Conservation (phyloP, 2,797 vertebrate species). For the Scarus forsteni region DNA sequence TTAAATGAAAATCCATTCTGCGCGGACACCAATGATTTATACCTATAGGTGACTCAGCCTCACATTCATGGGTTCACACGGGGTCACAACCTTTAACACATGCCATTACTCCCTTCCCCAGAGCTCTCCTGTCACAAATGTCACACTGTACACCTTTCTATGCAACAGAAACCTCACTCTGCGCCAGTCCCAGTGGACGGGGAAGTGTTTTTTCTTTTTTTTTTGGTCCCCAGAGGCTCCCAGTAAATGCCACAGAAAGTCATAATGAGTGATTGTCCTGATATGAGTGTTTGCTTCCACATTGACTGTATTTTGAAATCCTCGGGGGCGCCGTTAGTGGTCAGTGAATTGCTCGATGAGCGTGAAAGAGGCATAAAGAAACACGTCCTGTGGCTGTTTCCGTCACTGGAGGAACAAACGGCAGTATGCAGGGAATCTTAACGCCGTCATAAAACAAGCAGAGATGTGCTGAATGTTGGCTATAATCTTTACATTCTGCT, state of each 20-base stretch:
- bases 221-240: constrained; percentile 23
- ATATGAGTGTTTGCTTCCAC: constrained; percentile 35
- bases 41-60: constrained; percentile 3
- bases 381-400: constrained; percentile 24
- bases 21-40: constrained; percentile 10
- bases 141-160: constrained; percentile 23
- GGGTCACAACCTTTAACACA: constrained; percentile 40
- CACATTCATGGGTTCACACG: not conserved
- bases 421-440: not conserved
- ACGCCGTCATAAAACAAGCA: not conserved
- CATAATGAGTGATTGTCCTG: constrained; percentile 22
- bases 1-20: constrained; percentile 8
- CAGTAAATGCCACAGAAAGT: constrained; percentile 59
- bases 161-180: constrained; percentile 13
- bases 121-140: constrained; percentile 32
- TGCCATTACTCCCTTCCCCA: constrained; percentile 18
- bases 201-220: constrained; percentile 12
- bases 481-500: not conserved
- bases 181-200: not conserved
- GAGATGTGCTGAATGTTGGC: not conserved
- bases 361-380: constrained; percentile 28
- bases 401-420: constrained; percentile 7
- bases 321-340: constrained; percentile 19
- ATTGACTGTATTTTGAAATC: constrained; percentile 5
- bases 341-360: constrained; percentile 35